phyloP scores from a whole-genome alignment of 2,113 vertebrate genomes.

The Naja naja region DNA sequence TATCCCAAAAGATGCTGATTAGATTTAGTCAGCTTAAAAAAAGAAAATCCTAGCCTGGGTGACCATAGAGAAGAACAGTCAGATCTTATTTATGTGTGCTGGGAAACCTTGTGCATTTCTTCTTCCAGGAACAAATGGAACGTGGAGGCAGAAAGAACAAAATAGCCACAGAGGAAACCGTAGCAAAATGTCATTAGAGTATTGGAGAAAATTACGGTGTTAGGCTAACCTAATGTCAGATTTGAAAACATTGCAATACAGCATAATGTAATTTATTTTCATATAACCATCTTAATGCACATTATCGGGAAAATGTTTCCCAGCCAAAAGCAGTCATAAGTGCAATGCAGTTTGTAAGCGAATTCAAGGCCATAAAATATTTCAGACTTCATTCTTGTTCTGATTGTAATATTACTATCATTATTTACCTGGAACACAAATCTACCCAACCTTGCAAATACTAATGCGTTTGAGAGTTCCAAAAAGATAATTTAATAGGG shows the following conservation, averaged over 20 bases:
- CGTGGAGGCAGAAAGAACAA: constrained; percentile 55
- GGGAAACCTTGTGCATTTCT: constrained; percentile 66
- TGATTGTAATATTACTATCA: neutral
- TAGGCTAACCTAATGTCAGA: constrained; percentile 62
- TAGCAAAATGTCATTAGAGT: constrained; percentile 58
- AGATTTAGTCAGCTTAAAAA: constrained; percentile 65
- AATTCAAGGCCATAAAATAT: constrained; percentile 23
- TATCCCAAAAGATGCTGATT: constrained; percentile 68
- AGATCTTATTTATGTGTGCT: constrained; percentile 68
- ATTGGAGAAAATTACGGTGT: constrained; percentile 57
- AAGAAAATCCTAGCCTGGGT: constrained; percentile 57
- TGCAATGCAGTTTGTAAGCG: constrained; percentile 39
- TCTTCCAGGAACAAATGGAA: constrained; percentile 64
- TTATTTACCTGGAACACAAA: constrained; percentile 31
- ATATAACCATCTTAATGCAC: constrained; percentile 65
- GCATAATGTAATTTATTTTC: constrained; percentile 63
- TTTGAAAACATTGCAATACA: constrained; percentile 61
- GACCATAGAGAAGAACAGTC: constrained; percentile 50
- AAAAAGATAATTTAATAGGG: constrained; percentile 6
- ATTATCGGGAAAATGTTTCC: constrained; percentile 61
- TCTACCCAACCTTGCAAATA: neutral
- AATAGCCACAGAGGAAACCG: constrained; percentile 54
- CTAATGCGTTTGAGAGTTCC: neutral
- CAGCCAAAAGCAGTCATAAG: constrained; percentile 48
- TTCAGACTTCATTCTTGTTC: neutral